Conservation (phyloP, 2,113 vertebrate genomes). For the Jaculus jaculus region DNA sequence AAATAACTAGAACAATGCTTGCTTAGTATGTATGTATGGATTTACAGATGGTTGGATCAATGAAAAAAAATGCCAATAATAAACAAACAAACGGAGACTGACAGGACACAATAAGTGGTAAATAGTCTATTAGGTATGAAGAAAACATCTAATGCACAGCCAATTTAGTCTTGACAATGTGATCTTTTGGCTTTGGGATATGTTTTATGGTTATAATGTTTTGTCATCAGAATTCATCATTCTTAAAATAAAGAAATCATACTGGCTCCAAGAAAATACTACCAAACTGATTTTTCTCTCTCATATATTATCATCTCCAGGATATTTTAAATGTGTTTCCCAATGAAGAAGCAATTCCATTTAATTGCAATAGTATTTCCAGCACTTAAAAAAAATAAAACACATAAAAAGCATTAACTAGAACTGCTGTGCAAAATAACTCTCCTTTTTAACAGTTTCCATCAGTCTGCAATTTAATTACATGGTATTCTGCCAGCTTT, state of each 20-base stretch:
- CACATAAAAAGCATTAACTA: constrained; percentile 81
- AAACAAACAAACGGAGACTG: background rate
- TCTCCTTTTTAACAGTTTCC: constrained; percentile 77
- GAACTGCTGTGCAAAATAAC: constrained; percentile 74
- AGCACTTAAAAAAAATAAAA: no score
- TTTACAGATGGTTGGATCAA: background rate
- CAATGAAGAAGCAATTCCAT: constrained; percentile 61
- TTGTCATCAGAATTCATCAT: constrained; percentile 44
- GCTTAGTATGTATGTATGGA: background rate
- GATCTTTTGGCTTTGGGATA: background rate
- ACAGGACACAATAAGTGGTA: background rate
- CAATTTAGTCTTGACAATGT: background rate
- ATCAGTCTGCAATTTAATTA: constrained; percentile 79
- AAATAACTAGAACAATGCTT: background rate
- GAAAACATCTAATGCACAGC: background rate
- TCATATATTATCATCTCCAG: background rate
- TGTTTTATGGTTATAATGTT: constrained; percentile 38
- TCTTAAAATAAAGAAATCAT: constrained; percentile 22
- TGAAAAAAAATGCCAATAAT: background rate
- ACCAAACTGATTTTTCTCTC: constrained; percentile 24
- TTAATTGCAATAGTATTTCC: constrained; percentile 77
- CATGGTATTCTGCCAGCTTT: constrained; percentile 71
- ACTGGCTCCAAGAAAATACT: background rate
- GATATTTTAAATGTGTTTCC: constrained; percentile 42
- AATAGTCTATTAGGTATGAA: background rate